Evolutionary conservation across 2,888 invertebrate species (phyloP), one percentile per base, ranked within the genome.

Genomic region (Dendrolimus pini): DNA sequence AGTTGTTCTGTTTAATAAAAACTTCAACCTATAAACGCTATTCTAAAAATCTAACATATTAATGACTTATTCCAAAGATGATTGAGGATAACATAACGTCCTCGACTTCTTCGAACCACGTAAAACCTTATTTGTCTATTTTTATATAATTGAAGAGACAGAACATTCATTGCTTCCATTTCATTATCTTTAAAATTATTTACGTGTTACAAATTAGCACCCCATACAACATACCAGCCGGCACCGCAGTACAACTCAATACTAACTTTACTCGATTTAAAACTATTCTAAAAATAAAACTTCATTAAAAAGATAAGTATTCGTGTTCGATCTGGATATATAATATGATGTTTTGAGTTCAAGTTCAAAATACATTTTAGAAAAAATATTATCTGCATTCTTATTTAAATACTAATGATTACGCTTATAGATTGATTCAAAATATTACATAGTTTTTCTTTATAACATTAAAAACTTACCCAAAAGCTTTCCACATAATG

Each of bases 401-500:
- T 30, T 8, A 9, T 47, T 47, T 10, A 9, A 47, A 9, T 9
- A 9, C 10, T 18, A 59, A 61, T 52, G 9, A 55, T 56, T 55
- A 59, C 41, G 56, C 56, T 59, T n/a, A 14, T 55, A 41, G 56
- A 47, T 52, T 52, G 53, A 58, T 59, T 53, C 55, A 52, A 63
- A 55, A 52, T 56, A 62, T 56, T 56, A 18, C 18, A 18, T 18
- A 18, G 2, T 18, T 18, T 18, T 18, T 18, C 18, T 18, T 18
- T 18, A 30, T 30, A 30, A 30, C 30, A 30, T 30, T 7, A 47
- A 47, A 60, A 66, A 88, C 89, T 88, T 68, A 90, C 89, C 89
- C 85, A 88, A 83, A 89, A 85, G 82, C 82, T 89, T 77, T 85
- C 89, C 71, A 90, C 75, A 71, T 87, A 90, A 69, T 85, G 78